Base-by-base conservation (phyloP, 2,113 vertebrate species). In the Proterorhinus semilunaris region DNA sequence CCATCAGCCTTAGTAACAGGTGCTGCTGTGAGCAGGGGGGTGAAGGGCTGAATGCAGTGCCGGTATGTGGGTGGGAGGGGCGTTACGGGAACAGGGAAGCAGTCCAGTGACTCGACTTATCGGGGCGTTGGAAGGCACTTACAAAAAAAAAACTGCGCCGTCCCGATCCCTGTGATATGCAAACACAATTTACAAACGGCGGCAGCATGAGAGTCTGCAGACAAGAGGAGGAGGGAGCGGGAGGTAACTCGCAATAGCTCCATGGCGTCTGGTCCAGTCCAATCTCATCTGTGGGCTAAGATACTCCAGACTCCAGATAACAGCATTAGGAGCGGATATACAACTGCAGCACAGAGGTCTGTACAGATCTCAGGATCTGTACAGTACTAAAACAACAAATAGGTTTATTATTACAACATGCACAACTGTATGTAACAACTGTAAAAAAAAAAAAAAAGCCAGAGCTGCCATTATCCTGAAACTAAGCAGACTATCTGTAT, bases 271-370 rank as follows among this genome's bases (percentile, higher is more conserved):
- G 45, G 66, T 50, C 78, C 61, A 65, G 81, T 64, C 66, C 74
- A 83, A 82, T 79, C 73, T 75, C 72, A 81, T 51, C 69, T 17
- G 53, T 76, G 75, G 67, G 73, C 78, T 87, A 16, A 78, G 83
- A 88, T 69, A 83, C 84, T 87, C 86, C 87, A 92, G 91, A 87
- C 91, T 87, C 79, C 44, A 75, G 82, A 71, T 92, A 89, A 93
- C 89, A 76, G 80, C 79, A 90, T 93, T 91, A 92, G 62, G 64
- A 81, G 83, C 71, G 73, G 84, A 93, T 87, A 86, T 72, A 71
- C 81, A 81, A 71, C 45, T 74, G 62, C 54, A 76, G 67, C 52
- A 75, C 83, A 87, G 92, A 74, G 83, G 71, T 76, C n/a, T n/a
- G n/a, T n/a, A n/a, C n/a, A n/a, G n/a, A n/a, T n/a, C n/a, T n/a